Base-by-base conservation (phyloP, 2,113 vertebrate species). In the Falco punctatus region DNA sequence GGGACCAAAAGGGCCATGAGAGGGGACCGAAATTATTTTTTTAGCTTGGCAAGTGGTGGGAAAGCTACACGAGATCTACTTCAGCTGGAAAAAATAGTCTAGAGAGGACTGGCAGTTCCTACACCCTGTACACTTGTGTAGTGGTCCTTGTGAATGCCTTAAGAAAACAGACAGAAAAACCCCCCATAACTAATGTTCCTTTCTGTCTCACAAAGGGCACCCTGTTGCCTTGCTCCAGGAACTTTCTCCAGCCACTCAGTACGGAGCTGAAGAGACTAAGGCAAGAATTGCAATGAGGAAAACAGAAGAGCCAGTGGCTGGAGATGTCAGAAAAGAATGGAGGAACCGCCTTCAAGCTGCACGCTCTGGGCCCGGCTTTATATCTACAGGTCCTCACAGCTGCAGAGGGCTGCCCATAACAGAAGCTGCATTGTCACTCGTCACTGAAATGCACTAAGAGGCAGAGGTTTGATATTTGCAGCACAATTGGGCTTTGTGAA, bases 31-130 rank as follows among this genome's bases (percentile, higher is more conserved):
- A 55, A 62, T 15, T n/a, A 42, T 38, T 90, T 64, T 83, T 52
- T 71, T n/a, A 92, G 86, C 51, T 74, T 92, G 73, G 88, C 75
- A 86, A 86, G 40, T 8, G 59, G 66, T 73, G 54, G 58, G 70
- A 81, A 90, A 86, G 62, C 88, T 86, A 83, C 80, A 33, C 10
- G 40, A 44, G 67, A 90, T 40, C 85, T 54, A 17, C 88, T 90
- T 62, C 32, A 55, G 75, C 6, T 4, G 77, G 77, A 40, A 81
- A 86, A 96, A 90, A 58, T 8, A 71, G 61, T 59, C 88, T 66
- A 73, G 77, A 91, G 61, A 87, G 57, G 94, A 87, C 72, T 89
- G 84, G 75, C 33, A 94, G 90, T 48, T 94, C 93, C 78, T 88
- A 65, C 40, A 79, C 52, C 51, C 82, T 27, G 86, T 22, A 86